Evolutionary conservation across 2,797 vertebrate species (phyloP).

Genomic region (Xiphorhynchus erythropygius): DNA sequence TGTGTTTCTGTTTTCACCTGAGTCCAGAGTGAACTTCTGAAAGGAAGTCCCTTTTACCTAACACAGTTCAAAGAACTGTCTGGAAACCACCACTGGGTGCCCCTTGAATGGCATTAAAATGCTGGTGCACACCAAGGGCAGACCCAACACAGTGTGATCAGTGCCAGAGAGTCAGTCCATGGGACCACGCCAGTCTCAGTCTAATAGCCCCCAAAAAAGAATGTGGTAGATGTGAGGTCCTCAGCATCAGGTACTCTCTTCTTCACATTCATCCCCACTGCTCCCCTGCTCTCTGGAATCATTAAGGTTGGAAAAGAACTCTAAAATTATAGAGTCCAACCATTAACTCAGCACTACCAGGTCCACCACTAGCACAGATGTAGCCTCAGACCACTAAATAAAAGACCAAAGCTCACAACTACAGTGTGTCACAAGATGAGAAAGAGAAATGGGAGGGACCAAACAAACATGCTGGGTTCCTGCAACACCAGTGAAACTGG

Average conservation of each 20-base stretch:
- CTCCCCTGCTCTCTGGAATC: neutral
- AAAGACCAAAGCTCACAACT: neutral
- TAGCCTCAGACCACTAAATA: neutral
- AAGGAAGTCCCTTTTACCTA: neutral
- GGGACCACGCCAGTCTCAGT: neutral
- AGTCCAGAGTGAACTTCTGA: neutral
- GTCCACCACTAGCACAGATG: fast-evolving
- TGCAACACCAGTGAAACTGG: neutral
- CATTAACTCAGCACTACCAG: neutral
- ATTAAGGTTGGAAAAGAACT: neutral
- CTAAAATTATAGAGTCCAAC: neutral
- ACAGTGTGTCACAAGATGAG: neutral
- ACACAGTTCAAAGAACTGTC: neutral
- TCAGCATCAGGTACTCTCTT: neutral
- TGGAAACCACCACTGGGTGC: fast-evolving
- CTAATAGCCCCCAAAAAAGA: neutral
- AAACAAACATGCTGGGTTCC: neutral
- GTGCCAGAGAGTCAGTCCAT: fast-evolving
- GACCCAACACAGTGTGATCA: fast-evolving
- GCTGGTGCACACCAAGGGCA: neutral
- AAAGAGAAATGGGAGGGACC: neutral
- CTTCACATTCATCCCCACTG: neutral
- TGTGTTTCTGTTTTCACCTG: neutral
- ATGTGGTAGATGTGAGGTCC: neutral
- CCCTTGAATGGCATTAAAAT: neutral